Evolutionary conservation across 2,888 invertebrate genomes (phyloP), one percentile per base, ranked within the genome.

Genomic region (Achlya flavicornis): DNA sequence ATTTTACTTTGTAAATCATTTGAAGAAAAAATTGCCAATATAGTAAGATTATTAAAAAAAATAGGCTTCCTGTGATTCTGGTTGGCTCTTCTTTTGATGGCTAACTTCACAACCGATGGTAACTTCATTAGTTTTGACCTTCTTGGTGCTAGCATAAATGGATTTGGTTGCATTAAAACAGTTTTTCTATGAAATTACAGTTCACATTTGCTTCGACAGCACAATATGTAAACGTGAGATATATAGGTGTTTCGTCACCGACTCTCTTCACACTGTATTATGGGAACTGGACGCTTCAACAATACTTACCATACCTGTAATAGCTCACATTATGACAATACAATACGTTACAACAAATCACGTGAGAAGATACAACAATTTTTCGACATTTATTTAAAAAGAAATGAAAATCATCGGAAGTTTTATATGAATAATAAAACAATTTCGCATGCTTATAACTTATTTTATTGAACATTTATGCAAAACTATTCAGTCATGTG

Each of bases 381-480:
- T 16, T 16, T 16, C 16, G 16, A 48, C 16, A 48, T 16, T 43
- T 16, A 16, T 48, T 4, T 14, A 16, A 48, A 16, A 7, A 14
- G 16, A 16, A n/a, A 3, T 41, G 41, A 48, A 4, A 7, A n/a
- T 4, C 41, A 12, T 41, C 41, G 41, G 41, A n/a, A 46, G n/a
- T n/a, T 46, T 46, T 46, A 4, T n/a, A 46, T 46, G n/a, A 10
- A 46, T 43, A 43, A 3, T 48, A 48, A 16, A 53, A 19, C 8
- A 53, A 53, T 53, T 53, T 53, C 19, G 53, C 53, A 53, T 53
- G 53, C 19, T 53, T 53, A 53, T 19, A 53, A 53, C 8, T 19
- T 19, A 43, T 63, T 65, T 65, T 65, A 70, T 68, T 12, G 61
- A 58, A 57, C 68, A 69, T 74, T 71, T 74, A 77, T 78, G 71